Base-by-base conservation (phyloP, 2,797 vertebrate species). In the Pogoniulus pusillus region DNA sequence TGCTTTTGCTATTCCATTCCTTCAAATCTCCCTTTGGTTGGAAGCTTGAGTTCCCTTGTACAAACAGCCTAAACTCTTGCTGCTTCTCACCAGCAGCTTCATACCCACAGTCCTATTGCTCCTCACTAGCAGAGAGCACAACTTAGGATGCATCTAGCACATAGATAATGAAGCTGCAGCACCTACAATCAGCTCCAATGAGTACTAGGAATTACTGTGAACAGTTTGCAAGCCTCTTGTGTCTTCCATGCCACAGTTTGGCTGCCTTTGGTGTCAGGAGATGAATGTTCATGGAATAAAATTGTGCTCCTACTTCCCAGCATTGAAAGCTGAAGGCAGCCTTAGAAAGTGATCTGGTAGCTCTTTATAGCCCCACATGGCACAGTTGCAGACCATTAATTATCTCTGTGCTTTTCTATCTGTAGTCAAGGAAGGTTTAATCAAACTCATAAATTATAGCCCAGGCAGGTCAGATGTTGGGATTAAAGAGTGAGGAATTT, bases 81-180 rank as follows among this genome's bases (percentile, higher is more conserved):
- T 76, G 45, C 20, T 70, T 59, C 58, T 59, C 37, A 19, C 8
- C 3, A 6, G 55, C 62, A 84, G 19, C 43, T 58, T 62, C 1
- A 47, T 24, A 29, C 19, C n/a, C 27, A 13, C 4, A 3, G 9
- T 34, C 45, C 45, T 4, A 2, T 47, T 71, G 39, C 23, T 65
- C 16, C 19, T 29, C 3, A 0, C 0, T 0, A 27, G 26, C 18
- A 35, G 53, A 5, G 10, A 24, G 8, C 30, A 41, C 51, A 29
- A 22, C 29, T 41, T 3, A 1, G 8, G 62, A 17, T 34, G 24
- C 65, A 60, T 16, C 47, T 19, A 32, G 20, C 17, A 64, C 35
- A 49, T 12, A 23, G 51, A 13, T 17, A 37, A 16, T 4, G 3
- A 30, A 54, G 9, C 30, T 47, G 26, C n/a, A 10, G 20, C 58